These are phyloP conservation scores for Watsonalla binaria DNA, from an alignment of 2,888 invertebrate species.

Conservation along the genomic window DNA sequence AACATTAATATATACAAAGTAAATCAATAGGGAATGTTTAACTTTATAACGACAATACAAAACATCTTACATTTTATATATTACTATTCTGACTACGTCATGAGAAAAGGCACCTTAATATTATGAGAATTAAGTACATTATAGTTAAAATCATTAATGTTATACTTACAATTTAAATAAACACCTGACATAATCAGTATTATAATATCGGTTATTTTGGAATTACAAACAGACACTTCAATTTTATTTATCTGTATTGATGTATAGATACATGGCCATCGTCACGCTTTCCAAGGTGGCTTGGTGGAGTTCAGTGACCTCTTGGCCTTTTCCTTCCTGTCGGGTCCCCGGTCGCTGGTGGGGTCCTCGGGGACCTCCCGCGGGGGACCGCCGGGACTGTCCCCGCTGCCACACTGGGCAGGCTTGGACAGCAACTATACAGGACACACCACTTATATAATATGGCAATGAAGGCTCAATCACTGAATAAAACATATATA, in stretches of 20 bases:
- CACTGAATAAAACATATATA: too few relatives aligned
- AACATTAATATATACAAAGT: slow-evolving; percentile 22
- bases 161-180: too few relatives aligned
- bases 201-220: too few relatives aligned
- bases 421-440: slow-evolving; percentile 75
- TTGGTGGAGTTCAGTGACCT: slow-evolving; percentile 34
- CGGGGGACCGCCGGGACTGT: slow-evolving; percentile 16
- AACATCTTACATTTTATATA: slow-evolving; percentile 9
- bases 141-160: not conserved
- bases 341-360: slow-evolving; percentile 51
- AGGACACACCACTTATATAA: not conserved
- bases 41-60: slow-evolving; percentile 25
- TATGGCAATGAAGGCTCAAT: not conserved
- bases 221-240: too few relatives aligned
- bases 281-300: slow-evolving; percentile 65
- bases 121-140: not conserved
- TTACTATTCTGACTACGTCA: not conserved
- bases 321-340: slow-evolving; percentile 21
- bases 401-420: slow-evolving; percentile 42
- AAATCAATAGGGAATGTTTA: slow-evolving; percentile 27
- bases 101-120: not conserved
- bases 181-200: too few relatives aligned
- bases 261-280: not conserved
- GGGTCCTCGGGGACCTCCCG: slow-evolving; percentile 42
- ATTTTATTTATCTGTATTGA: too few relatives aligned